phyloP scores from a whole-genome alignment of 2,888 invertebrate genomes.

The Epistrophe grossulariae region DNA sequence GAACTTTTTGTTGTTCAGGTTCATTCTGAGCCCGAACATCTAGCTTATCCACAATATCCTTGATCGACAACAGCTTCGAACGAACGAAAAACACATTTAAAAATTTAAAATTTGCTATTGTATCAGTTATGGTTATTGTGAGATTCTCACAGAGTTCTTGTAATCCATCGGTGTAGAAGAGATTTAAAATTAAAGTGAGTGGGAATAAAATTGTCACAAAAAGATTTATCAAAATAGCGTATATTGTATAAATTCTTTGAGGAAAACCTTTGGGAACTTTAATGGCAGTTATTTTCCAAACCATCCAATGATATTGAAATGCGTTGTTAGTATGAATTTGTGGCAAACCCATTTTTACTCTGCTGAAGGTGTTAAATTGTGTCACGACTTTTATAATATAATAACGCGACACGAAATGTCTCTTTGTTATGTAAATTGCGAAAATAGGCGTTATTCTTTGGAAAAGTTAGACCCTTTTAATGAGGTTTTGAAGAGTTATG shows the following conservation, averaged over 20 bases:
- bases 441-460: constrained; percentile 3
- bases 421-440: constrained; percentile 13
- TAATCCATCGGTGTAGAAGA: constrained; percentile 78
- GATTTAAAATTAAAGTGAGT: constrained; percentile 79
- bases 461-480: constrained; percentile 12
- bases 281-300: constrained; percentile 80
- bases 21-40: constrained; percentile 70
- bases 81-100: constrained; percentile 80
- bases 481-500: constrained; percentile 13
- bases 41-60: constrained; percentile 71
- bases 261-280: constrained; percentile 72
- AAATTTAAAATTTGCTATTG: constrained; percentile 80
- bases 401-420: background rate
- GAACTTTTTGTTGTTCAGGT: constrained; percentile 74
- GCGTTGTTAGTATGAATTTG: constrained; percentile 77
- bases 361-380: background rate
- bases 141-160: constrained; percentile 80
- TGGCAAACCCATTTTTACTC: constrained; percentile 33
- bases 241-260: constrained; percentile 71
- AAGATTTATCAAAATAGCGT: constrained; percentile 78
- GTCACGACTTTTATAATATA: constrained; percentile 9
- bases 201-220: constrained; percentile 80
- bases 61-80: constrained; percentile 77
- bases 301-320: constrained; percentile 80
- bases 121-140: constrained; percentile 81